phyloP scores from a whole-genome alignment of 2,113 vertebrate genomes.

The Montifringilla adamsi region DNA sequence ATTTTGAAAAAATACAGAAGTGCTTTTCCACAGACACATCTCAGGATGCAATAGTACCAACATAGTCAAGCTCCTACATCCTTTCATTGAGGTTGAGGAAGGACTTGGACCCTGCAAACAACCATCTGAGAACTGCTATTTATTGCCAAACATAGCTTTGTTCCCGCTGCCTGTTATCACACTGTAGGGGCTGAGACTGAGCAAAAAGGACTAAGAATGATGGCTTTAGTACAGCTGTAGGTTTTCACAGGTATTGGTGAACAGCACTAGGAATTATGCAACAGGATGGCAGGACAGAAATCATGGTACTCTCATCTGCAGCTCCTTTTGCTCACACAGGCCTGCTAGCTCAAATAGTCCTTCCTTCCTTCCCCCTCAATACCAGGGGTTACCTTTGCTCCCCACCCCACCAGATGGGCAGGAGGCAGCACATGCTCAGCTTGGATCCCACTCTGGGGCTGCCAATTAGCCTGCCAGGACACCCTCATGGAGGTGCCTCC shows the following conservation, averaged over 20 bases:
- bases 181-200: not conserved
- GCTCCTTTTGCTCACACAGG: not conserved
- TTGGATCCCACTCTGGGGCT: rapidly evolving
- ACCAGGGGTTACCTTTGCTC: not conserved
- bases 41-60: not conserved
- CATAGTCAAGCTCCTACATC: not conserved
- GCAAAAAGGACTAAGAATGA: not conserved
- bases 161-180: not conserved
- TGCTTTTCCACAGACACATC: not conserved
- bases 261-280: not conserved
- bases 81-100: not conserved
- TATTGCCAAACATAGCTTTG: not conserved
- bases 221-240: not conserved
- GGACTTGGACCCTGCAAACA: not conserved
- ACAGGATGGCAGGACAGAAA: not conserved
- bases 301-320: not conserved
- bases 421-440: rapidly evolving
- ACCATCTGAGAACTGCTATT: not conserved
- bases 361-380: not conserved
- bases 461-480: not conserved
- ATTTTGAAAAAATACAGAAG: not conserved
- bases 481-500: not conserved
- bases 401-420: not conserved
- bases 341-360: not conserved
- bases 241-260: not conserved